Conservation (phyloP, 2,888 invertebrate genomes). For the Sesia apiformis region DNA sequence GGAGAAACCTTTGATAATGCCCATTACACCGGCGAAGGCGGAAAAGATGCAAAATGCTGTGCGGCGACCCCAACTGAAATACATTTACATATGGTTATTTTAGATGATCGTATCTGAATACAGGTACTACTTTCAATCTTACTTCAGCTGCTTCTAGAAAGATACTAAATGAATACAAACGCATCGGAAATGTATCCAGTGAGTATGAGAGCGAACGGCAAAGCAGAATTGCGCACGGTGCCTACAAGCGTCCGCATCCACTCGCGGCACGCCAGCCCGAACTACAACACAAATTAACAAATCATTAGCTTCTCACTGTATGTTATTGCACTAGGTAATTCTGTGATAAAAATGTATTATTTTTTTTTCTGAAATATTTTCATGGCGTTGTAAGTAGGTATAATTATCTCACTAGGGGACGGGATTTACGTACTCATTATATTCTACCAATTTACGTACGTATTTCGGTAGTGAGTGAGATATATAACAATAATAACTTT, state of each 20-base stretch:
- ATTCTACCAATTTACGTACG: too few relatives aligned
- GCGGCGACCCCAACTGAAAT: slow-evolving; percentile 67
- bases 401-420: too few relatives aligned
- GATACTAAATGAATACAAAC: slow-evolving; percentile 21
- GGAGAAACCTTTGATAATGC: slow-evolving; percentile 69
- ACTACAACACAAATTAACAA: slow-evolving; percentile 51
- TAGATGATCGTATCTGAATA: too few relatives aligned
- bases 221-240: slow-evolving; percentile 80
- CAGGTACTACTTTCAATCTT: not conserved
- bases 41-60: slow-evolving; percentile 67
- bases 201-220: slow-evolving; percentile 79
- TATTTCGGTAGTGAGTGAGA: too few relatives aligned
- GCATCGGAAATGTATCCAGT: slow-evolving; percentile 81
- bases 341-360: too few relatives aligned
- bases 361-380: too few relatives aligned
- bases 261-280: slow-evolving; percentile 76
- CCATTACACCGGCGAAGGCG: slow-evolving; percentile 58
- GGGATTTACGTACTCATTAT: too few relatives aligned
- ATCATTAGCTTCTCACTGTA: not conserved
- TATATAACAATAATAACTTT: too few relatives aligned
- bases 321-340: too few relatives aligned
- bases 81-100: not conserved
- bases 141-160: not conserved
- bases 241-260: slow-evolving; percentile 85
- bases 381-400: too few relatives aligned